Evolutionary conservation across 2,797 vertebrate genomes (phyloP), one percentile per base, ranked within the genome.

Genomic region (Lithobates pipiens): DNA sequence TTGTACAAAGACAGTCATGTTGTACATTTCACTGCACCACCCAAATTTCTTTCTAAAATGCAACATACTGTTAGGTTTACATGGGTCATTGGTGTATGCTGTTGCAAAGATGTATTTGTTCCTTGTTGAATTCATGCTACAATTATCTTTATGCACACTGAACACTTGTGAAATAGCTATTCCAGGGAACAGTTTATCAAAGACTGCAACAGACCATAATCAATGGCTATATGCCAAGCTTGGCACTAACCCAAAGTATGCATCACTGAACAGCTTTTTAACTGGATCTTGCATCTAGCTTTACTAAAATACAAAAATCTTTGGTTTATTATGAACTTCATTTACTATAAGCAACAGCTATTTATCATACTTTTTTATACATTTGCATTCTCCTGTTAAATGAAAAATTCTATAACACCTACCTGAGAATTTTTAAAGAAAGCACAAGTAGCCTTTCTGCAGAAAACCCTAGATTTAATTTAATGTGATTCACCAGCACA

Each of bases 111-210:
- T 13, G 13, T 44, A 57, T 69, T 70, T 76, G 63, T 57, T 70
- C n/a, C 32, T 65, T 84, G 76, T 63, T 65, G 18, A 29, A 65
- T 72, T 23, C 36, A 65, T 72, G 67, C 42, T 70, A 77, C 65
- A 69, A 77, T 73, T 61, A 78, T 78, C 83, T 78, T 71, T 71
- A 72, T 78, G 54, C 83, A 63, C 39, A 29, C 61, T 11, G 9
- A 13, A 18, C 44, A 73, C 76, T 73, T 84, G 50, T 25, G 75
- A 82, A 76, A 42, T 76, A 83, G 54, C 83, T 84, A 65, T 72
- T 84, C 50, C 76, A 77, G 34, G 36, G 83, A 65, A n/a, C 63
- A 32, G 73, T 84, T 84, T 84, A 84, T 84, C 83, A 78, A 70
- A 36, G 65, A 65, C 16, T 63, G 68, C 16, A 63, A 32, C 36